A percentile compares a stretch with the other conserved stretches of the same genome.
Evolutionary conservation across 1,140 invertebrate species (phyloP).

Genomic region (Drosophila seguyi): DNA sequence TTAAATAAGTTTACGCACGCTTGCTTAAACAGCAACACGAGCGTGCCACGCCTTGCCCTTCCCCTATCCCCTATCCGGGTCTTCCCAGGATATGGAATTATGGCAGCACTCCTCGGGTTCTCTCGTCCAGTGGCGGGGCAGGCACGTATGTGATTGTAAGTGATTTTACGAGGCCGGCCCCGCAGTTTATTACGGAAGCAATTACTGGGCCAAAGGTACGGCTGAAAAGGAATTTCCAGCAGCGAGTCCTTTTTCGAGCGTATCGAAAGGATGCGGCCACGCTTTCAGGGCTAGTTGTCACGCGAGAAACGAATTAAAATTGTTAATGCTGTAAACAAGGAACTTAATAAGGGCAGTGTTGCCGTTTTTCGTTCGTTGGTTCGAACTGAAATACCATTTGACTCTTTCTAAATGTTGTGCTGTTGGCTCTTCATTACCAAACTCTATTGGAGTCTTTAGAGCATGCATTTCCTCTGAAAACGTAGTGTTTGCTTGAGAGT

Average conservation of each 20-base stretch:
- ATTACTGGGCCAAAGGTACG: constrained; percentile 40
- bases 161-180: constrained; percentile 65
- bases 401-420: neutral
- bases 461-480: neutral
- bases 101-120: constrained; percentile 15
- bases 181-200: constrained; percentile 66
- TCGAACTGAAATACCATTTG: neutral
- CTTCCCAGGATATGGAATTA: constrained; percentile 31
- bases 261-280: constrained; percentile 16
- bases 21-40: constrained; percentile 73
- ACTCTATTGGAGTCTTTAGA: neutral
- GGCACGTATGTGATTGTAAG: constrained; percentile 53
- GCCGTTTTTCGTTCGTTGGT: constrained; percentile 3
- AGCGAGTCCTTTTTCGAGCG: constrained; percentile 1
- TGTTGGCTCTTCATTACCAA: neutral
- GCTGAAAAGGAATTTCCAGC: constrained; percentile 5
- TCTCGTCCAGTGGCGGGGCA: constrained; percentile 22
- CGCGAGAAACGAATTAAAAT: constrained; percentile 52
- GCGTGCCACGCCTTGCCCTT: constrained; percentile 32
- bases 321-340: constrained; percentile 12
- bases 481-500: neutral
- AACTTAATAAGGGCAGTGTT: constrained; percentile 30
- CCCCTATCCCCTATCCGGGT: neutral
- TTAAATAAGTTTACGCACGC: constrained; percentile 81
- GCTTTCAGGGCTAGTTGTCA: constrained; percentile 42